Conservation (phyloP, 2,888 invertebrate genomes). For the Stenurella melanura region DNA sequence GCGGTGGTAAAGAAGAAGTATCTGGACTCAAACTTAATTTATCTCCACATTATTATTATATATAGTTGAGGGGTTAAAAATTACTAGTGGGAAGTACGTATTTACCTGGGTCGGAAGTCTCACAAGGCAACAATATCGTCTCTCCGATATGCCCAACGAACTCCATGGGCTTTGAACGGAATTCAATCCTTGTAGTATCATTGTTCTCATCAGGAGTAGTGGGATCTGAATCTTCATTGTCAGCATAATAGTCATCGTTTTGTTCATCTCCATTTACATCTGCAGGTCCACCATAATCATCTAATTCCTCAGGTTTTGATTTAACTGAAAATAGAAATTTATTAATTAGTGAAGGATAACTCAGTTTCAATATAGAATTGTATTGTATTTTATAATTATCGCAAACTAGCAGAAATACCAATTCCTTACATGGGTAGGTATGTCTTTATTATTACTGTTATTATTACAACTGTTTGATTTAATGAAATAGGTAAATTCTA, state of each 20-base stretch:
- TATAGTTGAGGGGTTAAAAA: neutral
- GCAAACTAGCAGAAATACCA: too few relatives aligned
- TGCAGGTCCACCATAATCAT: constrained; percentile 57
- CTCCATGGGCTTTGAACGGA: constrained; percentile 56
- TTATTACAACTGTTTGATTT: too few relatives aligned
- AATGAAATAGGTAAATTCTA: too few relatives aligned
- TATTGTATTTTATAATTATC: too few relatives aligned
- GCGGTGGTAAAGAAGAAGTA: too few relatives aligned
- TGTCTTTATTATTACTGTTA: too few relatives aligned
- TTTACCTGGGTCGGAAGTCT: constrained; percentile 56
- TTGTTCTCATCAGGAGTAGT: constrained; percentile 46
- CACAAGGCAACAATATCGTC: constrained; percentile 69
- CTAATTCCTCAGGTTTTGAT: constrained; percentile 47
- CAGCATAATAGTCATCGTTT: constrained; percentile 63
- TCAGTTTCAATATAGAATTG: neutral
- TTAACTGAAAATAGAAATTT: constrained; percentile 45
- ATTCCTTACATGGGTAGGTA: too few relatives aligned
- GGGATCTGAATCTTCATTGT: constrained; percentile 51
- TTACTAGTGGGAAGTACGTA: constrained; percentile 1
- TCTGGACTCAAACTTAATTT: too few relatives aligned
- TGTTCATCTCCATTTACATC: constrained; percentile 58
- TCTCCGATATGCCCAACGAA: constrained; percentile 65
- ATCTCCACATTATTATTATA: too few relatives aligned
- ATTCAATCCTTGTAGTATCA: constrained; percentile 37
- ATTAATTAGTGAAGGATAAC: neutral